Conservation (phyloP, 2,113 vertebrate species). For the Machaerirhynchus nigripectus region DNA sequence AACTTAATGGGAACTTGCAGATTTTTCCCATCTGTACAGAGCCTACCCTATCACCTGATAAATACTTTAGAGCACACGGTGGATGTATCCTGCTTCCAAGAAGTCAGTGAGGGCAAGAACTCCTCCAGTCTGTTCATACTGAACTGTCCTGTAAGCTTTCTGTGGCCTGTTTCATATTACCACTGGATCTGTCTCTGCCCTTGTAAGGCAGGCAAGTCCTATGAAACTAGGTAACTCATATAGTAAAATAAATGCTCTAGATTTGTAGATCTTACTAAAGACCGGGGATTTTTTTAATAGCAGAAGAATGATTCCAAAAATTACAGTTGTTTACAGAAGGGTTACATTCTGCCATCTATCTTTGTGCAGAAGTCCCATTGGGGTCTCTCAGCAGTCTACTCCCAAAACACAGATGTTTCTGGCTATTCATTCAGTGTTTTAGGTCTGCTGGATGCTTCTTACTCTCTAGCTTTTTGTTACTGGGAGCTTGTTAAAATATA, state of each 20-base stretch:
- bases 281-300: not conserved
- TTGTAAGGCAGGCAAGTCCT: not conserved
- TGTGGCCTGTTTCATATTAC: not conserved
- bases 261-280: not conserved
- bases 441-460: not conserved
- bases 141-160: not conserved
- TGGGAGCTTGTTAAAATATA: not conserved
- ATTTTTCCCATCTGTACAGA: not conserved
- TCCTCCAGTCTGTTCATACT: not conserved
- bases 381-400: constrained; percentile 43
- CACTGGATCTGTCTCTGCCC: not conserved
- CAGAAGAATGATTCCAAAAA: constrained; percentile 19
- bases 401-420: constrained; percentile 65
- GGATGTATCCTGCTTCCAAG: not conserved
- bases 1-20: not conserved
- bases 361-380: constrained; percentile 46
- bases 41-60: not conserved
- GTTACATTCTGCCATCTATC: constrained; percentile 61
- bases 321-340: constrained; percentile 13
- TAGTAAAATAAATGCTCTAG: not conserved
- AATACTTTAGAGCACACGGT: not conserved
- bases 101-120: not conserved
- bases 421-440: constrained; percentile 25
- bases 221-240: not conserved
- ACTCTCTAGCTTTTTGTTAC: not conserved